A percentile compares a stretch with the other conserved stretches of the same genome.
Evolutionary conservation across 2,113 vertebrate species (phyloP).

Genomic region (Spea multiplicata): DNA sequence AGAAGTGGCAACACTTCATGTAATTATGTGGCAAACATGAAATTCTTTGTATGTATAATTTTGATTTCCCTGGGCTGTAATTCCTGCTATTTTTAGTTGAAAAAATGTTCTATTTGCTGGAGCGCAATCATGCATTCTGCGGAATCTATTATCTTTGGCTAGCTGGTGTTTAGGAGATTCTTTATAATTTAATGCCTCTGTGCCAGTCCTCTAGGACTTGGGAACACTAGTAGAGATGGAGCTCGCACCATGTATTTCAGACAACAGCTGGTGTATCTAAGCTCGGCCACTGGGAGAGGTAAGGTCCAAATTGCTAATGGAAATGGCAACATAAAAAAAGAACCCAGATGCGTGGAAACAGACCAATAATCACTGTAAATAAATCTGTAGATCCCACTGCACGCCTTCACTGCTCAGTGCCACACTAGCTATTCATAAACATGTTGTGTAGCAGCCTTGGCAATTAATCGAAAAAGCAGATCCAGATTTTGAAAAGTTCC

Average conservation of each 20-base stretch:
- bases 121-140: constrained; percentile 2
- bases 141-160: constrained; percentile 30
- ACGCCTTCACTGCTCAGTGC: background rate
- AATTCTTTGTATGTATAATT: constrained; percentile 24
- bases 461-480: background rate
- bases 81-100: constrained; percentile 35
- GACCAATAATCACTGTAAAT: background rate
- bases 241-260: background rate
- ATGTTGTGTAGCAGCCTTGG: too few relatives aligned
- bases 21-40: constrained; percentile 5
- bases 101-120: constrained; percentile 2
- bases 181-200: constrained; percentile 6
- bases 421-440: background rate
- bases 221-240: background rate
- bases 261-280: background rate
- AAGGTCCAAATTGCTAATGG: background rate
- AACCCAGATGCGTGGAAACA: background rate
- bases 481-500: background rate
- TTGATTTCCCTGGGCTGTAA: constrained; percentile 12
- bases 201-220: constrained; percentile 7
- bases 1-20: too few relatives aligned
- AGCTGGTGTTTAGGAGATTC: background rate
- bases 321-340: background rate
- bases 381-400: background rate
- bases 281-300: background rate